Evolutionary conservation across 2,888 invertebrate genomes (phyloP).

Genomic region (Clistopyga incitator): DNA sequence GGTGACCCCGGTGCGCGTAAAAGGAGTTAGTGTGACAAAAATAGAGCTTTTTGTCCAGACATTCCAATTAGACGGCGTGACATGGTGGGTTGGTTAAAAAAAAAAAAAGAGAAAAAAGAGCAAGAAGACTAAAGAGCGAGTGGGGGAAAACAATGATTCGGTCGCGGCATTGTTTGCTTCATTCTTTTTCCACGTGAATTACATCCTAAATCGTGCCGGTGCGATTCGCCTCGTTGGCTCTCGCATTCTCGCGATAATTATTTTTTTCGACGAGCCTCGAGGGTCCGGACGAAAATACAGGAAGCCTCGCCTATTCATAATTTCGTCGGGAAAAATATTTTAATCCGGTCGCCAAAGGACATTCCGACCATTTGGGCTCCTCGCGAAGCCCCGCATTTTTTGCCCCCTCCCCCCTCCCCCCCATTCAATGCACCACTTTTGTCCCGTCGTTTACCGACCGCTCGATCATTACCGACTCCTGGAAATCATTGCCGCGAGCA

Average conservation of each 20-base stretch:
- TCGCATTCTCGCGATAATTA: constrained; percentile 62
- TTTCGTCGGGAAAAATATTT: constrained; percentile 62
- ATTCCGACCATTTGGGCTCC: constrained; percentile 35
- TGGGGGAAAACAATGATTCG: constrained; percentile 63
- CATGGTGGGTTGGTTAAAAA: constrained; percentile 42
- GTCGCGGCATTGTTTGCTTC: constrained; percentile 62
- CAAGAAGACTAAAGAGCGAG: constrained; percentile 21
- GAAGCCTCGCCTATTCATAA: constrained; percentile 66
- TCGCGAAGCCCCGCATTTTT: constrained; percentile 30
- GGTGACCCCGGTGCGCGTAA: background rate
- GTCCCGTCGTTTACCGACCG: constrained; percentile 40
- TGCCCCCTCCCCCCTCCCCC: background rate
- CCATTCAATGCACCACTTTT: constrained; percentile 48
- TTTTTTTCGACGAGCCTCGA: constrained; percentile 37
- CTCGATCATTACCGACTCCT: background rate
- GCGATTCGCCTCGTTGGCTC: constrained; percentile 63
- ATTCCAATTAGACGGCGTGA: constrained; percentile 6
- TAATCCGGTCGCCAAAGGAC: constrained; percentile 41
- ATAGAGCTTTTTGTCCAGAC: background rate
- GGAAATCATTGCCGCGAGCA: constrained; percentile 44
- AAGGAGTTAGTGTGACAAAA: background rate
- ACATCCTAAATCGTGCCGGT: constrained; percentile 62
- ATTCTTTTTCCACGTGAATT: constrained; percentile 62
- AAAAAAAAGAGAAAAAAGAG: no score
- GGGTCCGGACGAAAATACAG: constrained; percentile 41